Conservation (phyloP, 1,140 invertebrate genomes). For the Chelonus insularis region DNA sequence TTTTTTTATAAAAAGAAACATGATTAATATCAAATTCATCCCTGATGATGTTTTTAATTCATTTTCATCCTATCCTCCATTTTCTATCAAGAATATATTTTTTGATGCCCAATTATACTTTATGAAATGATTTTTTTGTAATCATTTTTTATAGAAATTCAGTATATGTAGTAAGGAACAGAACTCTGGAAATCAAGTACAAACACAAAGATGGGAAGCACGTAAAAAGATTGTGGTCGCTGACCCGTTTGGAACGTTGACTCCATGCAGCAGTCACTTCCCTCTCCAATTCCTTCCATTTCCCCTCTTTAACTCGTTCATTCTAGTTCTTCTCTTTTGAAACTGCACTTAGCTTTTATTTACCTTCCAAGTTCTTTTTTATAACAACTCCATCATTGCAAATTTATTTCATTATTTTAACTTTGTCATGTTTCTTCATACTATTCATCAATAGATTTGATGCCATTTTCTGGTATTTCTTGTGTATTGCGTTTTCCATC, state of each 20-base stretch:
- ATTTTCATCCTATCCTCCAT: no score
- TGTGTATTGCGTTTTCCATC: no score
- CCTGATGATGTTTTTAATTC: no score
- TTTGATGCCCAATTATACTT: no score
- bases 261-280: conserved; percentile 57
- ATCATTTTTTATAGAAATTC: neutral
- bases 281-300: conserved; percentile 46
- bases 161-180: conserved; percentile 1
- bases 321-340: conserved; percentile 8
- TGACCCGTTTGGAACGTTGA: conserved; percentile 61
- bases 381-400: neutral
- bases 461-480: no score
- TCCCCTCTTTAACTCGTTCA: neutral
- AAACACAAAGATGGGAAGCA: conserved; percentile 33
- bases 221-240: conserved; percentile 54
- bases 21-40: no score
- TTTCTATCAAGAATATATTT: no score
- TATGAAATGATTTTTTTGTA: no score
- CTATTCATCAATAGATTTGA: no score
- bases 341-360: conserved; percentile 15
- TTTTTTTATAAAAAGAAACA: no score
- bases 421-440: no score
- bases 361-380: conserved; percentile 13
- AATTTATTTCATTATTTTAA: neutral
- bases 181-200: neutral